These are phyloP conservation scores for Pandion haliaetus DNA, from an alignment of 2,113 vertebrate genomes.

Conservation along the genomic window DNA sequence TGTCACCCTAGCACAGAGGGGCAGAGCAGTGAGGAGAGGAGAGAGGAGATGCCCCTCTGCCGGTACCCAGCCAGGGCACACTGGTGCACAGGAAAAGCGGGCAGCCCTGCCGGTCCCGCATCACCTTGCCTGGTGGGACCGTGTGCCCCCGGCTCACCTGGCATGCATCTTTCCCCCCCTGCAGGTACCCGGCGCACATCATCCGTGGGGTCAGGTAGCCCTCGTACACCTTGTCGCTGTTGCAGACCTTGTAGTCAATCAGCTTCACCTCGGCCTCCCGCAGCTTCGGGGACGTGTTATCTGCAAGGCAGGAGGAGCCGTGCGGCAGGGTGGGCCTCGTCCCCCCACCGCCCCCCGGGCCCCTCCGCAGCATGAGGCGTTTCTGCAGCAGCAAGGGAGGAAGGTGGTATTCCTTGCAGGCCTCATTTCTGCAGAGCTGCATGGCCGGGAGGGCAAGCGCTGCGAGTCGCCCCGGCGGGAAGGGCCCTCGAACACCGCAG, in stretches of 20 bases:
- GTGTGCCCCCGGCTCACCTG: conserved; percentile 73
- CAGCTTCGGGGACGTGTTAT: conserved; percentile 72
- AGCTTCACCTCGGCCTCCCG: conserved; percentile 84
- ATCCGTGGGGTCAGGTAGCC: conserved; percentile 80
- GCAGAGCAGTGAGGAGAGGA: neutral
- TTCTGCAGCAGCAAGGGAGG: neutral
- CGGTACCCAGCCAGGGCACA: neutral
- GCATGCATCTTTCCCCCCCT: conserved; percentile 88
- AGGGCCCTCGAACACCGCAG: rapidly evolving
- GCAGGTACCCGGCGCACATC: conserved; percentile 88
- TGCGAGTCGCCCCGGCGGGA: neutral
- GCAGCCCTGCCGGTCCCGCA: rapidly evolving
- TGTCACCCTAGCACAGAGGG: conserved; percentile 84
- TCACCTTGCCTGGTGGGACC: rapidly evolving
- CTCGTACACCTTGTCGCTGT: conserved; percentile 74
- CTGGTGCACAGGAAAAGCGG: rapidly evolving
- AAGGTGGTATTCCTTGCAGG: neutral
- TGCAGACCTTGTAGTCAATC: conserved; percentile 80
- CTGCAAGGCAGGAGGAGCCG: conserved; percentile 61
- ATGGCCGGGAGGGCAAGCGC: rapidly evolving
- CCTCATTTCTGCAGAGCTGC: neutral
- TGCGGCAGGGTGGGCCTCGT: neutral
- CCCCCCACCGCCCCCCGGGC: rapidly evolving
- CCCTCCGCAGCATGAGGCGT: neutral
- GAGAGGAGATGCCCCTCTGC: neutral